These are phyloP conservation scores for Pterocles orientalis DNA, from an alignment of 2,113 vertebrate genomes.

Conservation along the genomic window DNA sequence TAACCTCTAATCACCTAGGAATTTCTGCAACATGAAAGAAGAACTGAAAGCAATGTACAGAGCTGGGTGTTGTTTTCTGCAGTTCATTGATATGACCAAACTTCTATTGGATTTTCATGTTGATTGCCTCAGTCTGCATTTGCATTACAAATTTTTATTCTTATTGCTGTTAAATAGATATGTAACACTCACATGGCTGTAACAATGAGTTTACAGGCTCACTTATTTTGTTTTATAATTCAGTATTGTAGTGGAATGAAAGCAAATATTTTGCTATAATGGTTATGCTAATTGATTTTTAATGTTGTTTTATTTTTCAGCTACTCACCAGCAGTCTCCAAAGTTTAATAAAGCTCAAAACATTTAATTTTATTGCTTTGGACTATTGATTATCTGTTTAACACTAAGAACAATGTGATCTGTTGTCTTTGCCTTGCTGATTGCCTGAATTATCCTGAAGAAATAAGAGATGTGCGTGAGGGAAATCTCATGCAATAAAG, in stretches of 20 bases:
- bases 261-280: slow-evolving; percentile 59
- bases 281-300: slow-evolving; percentile 71
- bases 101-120: slow-evolving; percentile 1
- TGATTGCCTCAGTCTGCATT: slow-evolving; percentile 2
- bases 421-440: slow-evolving; percentile 57
- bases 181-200: slow-evolving; percentile 8
- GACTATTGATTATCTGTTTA: slow-evolving; percentile 78
- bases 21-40: neutral
- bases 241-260: neutral
- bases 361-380: slow-evolving; percentile 77
- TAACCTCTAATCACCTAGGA: neutral
- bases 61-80: neutral
- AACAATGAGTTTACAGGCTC: slow-evolving; percentile 22
- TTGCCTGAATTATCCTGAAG: slow-evolving; percentile 69
- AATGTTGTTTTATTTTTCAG: slow-evolving; percentile 63
- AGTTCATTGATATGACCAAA: neutral
- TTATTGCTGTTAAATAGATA: slow-evolving; percentile 22
- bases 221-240: slow-evolving; percentile 40
- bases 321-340: slow-evolving; percentile 56
- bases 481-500: slow-evolving; percentile 29
- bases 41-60: neutral
- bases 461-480: slow-evolving; percentile 57
- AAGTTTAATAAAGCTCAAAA: slow-evolving; percentile 80
- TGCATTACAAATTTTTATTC: slow-evolving; percentile 28
- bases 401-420: slow-evolving; percentile 60